Base-by-base conservation (phyloP, 2,888 invertebrate genomes). In the Lithophane socia region DNA sequence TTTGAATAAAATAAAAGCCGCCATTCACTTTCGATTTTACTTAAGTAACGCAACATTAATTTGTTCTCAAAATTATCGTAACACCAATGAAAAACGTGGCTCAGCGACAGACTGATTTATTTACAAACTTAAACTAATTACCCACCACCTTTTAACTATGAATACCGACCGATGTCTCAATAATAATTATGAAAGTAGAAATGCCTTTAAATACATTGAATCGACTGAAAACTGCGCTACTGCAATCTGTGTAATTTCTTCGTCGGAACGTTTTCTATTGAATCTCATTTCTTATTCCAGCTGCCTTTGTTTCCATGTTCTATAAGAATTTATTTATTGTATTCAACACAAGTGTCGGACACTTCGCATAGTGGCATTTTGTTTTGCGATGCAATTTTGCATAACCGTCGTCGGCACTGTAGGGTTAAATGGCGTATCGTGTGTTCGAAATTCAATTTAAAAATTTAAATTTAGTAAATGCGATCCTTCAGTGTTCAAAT, bases 361-460 rank as follows among this genome's bases (percentile, higher is more conserved):
- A 54, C n/a, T 74, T 47, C 2, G 56, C 66, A 81, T 49, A 67
- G n/a, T 61, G 37, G 13, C 49, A 12, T 56, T 54, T 67, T 61
- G 29, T 66, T 63, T 47, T 29, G 24, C 44, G 12, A 24, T 61
- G 56, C 70, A 65, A 61, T 79, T 75, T 69, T 54, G 49, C 12
- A 58, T 52, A 49, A 16, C 21, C 16, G 24, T 67, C 72, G 24
- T 21, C 47, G 18, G 18, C 18, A 81, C 68, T n/a, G 24, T 42
- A 18, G 37, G n/a, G 37, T 73, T 80, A 42, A 65, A 64, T 44
- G 42, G 66, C 67, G 64, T 44, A 37, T 24, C 21, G 13, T 37
- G 13, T n/a, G n/a, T 68, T 71, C 77, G 81, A 76, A 73, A 70
- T 73, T 65, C 56, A 65, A 73, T 52, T 73, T 67, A 47, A 5